Conservation (phyloP, 2,888 invertebrate genomes). For the Chouioia cunea region DNA sequence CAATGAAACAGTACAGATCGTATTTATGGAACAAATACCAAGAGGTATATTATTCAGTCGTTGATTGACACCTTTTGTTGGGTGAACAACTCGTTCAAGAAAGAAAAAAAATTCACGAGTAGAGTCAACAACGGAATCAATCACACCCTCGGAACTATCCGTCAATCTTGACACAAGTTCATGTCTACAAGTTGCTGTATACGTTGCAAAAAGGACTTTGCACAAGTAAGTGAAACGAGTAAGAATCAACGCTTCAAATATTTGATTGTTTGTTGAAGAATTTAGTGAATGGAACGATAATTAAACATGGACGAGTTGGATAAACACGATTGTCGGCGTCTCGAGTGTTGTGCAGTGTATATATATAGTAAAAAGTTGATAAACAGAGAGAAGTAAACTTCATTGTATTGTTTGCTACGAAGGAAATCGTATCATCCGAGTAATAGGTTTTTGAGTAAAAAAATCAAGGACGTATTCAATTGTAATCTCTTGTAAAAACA, state of each 20-base stretch:
- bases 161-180: too few species aligned
- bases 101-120: constrained; percentile 6
- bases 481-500: too few species aligned
- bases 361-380: neutral
- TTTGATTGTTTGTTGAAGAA: constrained; percentile 8
- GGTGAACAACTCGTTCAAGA: too few species aligned
- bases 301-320: constrained; percentile 3
- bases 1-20: too few species aligned
- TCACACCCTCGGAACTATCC: neutral
- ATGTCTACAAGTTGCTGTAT: neutral
- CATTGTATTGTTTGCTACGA: neutral
- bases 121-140: constrained; percentile 4
- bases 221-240: neutral
- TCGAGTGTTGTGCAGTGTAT: constrained; percentile 7
- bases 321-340: neutral
- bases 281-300: constrained; percentile 4
- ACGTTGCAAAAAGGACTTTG: neutral
- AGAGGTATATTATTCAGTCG: too few species aligned
- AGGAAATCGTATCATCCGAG: too few species aligned
- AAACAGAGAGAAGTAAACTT: neutral
- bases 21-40: too few species aligned
- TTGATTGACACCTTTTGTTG: too few species aligned
- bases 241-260: constrained; percentile 4
- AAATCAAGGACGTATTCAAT: too few species aligned
- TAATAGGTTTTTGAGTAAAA: too few species aligned